Evolutionary conservation across 23 tunicate genomes (phyloP), one percentile per base, ranked within the genome.

Genomic region (Pegea sp.): DNA sequence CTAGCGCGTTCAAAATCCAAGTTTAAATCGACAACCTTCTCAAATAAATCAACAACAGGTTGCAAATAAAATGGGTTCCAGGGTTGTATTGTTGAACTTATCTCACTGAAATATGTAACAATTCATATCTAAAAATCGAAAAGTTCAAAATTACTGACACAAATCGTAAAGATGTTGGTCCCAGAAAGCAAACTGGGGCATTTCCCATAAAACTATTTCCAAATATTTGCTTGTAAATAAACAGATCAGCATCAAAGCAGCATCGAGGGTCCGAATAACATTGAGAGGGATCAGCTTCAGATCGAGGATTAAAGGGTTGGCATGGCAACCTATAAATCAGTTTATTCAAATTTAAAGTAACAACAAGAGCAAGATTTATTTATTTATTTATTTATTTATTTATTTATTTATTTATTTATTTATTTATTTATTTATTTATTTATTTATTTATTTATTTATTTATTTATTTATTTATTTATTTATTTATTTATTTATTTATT

Each of bases 151-250:
- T 13, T 5, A 33, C 63, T 53, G 48, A 84, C 95, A 33, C 30
- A 67, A 63, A 84, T 27, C 54, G 18, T 1, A 49, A 5, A 0
- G 95, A 68, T 16, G 95, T 72, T 3, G 95, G 76, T 20, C 95
- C 99, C 52, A 66, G 31, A 30, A 68, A 73, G 73, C 99, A 91
- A 26, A 89, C 72, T 0, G 99, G 93, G 0, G 99, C 99, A 7
- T 64, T 63, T 4, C 65, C 66, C 69, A 76, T 54, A 48, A 44
- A 67, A 4, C 43, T 70, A 22, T 34, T 28, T 3, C 99, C 99
- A 44, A 78, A 91, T 16, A 68, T 28, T 26, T 58, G 46, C 44
- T 75, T 86, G 60, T 91, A 77, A 1, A 86, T 24, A 26, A 59
- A 91, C 16, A 91, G 51, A 43, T 72, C 61, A 22, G 54, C 43